Evolutionary conservation across 2,888 invertebrate species (phyloP).

Genomic region (Cristatella mucedo): DNA sequence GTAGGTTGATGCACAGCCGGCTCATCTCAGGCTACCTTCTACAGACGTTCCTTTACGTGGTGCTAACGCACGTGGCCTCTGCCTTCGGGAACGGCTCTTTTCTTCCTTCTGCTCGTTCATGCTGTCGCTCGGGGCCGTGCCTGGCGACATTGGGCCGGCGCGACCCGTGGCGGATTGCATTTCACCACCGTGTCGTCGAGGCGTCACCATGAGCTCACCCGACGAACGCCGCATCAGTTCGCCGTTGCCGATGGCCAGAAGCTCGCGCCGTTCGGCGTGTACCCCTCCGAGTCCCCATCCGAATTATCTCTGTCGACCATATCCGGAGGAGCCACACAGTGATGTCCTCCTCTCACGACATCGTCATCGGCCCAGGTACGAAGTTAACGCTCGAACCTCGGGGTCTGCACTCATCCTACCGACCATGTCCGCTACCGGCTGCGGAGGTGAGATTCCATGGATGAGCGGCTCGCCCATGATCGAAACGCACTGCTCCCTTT

Average conservation of each 20-base stretch:
- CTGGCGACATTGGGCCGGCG: constrained; percentile 49
- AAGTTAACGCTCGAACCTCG: no score
- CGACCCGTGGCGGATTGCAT: constrained; percentile 56
- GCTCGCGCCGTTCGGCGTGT: no score
- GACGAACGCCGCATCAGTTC: constrained; percentile 16
- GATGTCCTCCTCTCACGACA: constrained; percentile 44
- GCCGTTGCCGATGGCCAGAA: no score
- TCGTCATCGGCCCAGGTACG: constrained; percentile 81
- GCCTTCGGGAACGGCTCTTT: constrained; percentile 74
- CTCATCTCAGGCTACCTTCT: constrained; percentile 22
- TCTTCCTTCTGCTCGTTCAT: constrained; percentile 80
- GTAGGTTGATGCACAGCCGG: no score
- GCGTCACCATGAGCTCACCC: constrained; percentile 22
- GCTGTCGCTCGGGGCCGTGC: constrained; percentile 70
- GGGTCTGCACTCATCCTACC: no score
- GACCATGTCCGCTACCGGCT: no score
- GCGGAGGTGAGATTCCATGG: no score
- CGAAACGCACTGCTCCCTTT: no score
- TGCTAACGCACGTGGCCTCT: constrained; percentile 62
- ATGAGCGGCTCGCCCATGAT: no score
- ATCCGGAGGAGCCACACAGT: constrained; percentile 60
- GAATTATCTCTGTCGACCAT: constrained; percentile 62
- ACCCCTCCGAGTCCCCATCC: constrained; percentile 29
- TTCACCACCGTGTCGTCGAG: constrained; percentile 66
- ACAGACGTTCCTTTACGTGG: constrained; percentile 72